phyloP scores from a whole-genome alignment of 1,140 invertebrate genomes.

The Teleogryllus occipitalis region DNA sequence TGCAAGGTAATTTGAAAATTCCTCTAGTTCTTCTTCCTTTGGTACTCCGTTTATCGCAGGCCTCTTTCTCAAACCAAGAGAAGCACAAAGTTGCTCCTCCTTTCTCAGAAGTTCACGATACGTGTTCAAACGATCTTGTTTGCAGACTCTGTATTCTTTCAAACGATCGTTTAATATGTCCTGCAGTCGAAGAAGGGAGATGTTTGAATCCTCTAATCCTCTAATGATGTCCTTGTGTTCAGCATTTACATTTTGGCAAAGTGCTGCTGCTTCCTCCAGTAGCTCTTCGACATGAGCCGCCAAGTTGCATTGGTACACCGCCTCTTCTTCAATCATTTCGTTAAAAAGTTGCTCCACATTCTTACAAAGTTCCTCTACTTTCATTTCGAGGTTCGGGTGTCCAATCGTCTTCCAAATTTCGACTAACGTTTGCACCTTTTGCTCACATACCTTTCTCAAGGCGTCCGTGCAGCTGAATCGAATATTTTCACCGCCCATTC shows the following conservation, averaged over 20 bases:
- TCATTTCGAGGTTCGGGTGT: not conserved
- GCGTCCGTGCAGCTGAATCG: no score
- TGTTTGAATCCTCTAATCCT: no score
- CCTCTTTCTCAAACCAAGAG: not conserved
- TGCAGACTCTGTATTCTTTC: no score
- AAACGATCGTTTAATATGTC: no score
- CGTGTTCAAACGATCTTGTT: not conserved
- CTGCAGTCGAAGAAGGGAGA: no score
- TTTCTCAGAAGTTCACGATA: not conserved
- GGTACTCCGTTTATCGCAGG: not conserved
- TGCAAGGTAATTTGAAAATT: not conserved
- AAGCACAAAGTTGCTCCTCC: not conserved
- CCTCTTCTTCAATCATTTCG: not conserved
- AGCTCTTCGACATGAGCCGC: not conserved
- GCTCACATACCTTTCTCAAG: not conserved
- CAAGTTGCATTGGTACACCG: not conserved
- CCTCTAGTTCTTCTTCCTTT: not conserved
- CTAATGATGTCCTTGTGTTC: no score
- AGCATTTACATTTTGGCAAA: no score
- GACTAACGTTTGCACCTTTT: not conserved
- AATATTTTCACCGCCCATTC: no score
- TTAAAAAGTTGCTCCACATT: not conserved
- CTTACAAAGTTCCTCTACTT: not conserved
- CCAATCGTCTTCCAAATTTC: not conserved
- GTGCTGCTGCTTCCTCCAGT: not conserved